These are phyloP conservation scores for Sinohyriopsis cumingii DNA, from an alignment of 2,888 invertebrate genomes.

Conservation along the genomic window DNA sequence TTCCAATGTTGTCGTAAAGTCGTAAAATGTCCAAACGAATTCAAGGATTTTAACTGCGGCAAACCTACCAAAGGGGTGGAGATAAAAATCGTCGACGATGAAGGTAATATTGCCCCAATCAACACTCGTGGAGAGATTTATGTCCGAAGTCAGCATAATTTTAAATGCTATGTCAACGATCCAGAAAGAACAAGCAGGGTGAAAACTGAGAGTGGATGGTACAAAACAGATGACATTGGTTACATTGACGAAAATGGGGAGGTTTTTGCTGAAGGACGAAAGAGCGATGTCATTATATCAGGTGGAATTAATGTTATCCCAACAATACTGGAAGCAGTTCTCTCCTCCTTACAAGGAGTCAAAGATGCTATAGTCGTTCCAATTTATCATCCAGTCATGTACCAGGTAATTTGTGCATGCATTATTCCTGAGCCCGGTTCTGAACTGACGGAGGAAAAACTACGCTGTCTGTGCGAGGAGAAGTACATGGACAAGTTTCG, in stretches of 20 bases:
- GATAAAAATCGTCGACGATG: constrained; percentile 3
- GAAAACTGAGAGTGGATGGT: constrained; percentile 20
- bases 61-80: not conserved
- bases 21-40: not conserved
- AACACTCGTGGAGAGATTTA: constrained; percentile 21
- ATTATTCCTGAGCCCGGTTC: not conserved
- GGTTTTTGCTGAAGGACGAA: constrained; percentile 21
- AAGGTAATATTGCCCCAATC: not conserved
- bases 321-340: constrained; percentile 14
- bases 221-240: constrained; percentile 25
- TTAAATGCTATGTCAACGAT: constrained; percentile 22
- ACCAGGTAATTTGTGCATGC: constrained; percentile 9
- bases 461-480: constrained; percentile 3
- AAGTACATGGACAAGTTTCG: constrained; percentile 1
- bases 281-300: constrained; percentile 17
- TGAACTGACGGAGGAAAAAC: constrained; percentile 4
- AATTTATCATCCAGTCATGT: constrained; percentile 2
- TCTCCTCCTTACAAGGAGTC: constrained; percentile 9
- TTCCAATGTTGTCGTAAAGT: too few relatives aligned
- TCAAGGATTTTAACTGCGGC: constrained; percentile 1
- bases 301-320: constrained; percentile 23
- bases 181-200: constrained; percentile 12
- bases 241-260: constrained; percentile 13
- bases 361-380: constrained; percentile 1
- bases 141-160: constrained; percentile 9